These are phyloP conservation scores for Theretra japonica DNA, from an alignment of 2,888 invertebrate genomes.

Conservation along the genomic window DNA sequence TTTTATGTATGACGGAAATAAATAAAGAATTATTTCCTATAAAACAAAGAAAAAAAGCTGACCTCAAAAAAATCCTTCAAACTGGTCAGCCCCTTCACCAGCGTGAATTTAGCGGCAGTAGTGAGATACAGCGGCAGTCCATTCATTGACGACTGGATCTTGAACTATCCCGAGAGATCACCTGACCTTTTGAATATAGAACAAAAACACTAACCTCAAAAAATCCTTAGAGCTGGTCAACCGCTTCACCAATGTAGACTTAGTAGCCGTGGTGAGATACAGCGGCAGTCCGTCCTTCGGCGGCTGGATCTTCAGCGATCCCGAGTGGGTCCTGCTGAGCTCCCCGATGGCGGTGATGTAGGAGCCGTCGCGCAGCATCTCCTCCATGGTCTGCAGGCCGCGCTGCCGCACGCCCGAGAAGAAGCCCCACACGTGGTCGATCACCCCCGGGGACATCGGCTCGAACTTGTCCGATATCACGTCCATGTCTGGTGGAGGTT, in stretches of 20 bases:
- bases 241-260: slow-evolving; percentile 89
- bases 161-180: too few species aligned
- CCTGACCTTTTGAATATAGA: too few species aligned
- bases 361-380: slow-evolving; percentile 92
- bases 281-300: slow-evolving; percentile 89
- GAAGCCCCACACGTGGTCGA: slow-evolving; percentile 93
- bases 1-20: too few species aligned
- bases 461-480: slow-evolving; percentile 93
- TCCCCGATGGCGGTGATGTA: slow-evolving; percentile 92
- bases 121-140: slow-evolving; percentile 90
- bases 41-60: slow-evolving; percentile 27
- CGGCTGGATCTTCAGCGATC: slow-evolving; percentile 88
- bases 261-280: slow-evolving; percentile 92
- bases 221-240: slow-evolving; percentile 89
- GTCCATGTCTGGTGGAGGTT: slow-evolving; percentile 87
- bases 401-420: slow-evolving; percentile 92
- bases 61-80: slow-evolving; percentile 89
- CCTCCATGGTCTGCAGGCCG: slow-evolving; percentile 94
- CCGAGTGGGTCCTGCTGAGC: slow-evolving; percentile 86
- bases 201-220: slow-evolving; percentile 81
- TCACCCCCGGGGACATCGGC: slow-evolving; percentile 89
- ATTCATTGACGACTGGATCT: too few species aligned
- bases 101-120: slow-evolving; percentile 89
- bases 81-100: slow-evolving; percentile 89
- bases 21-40: too few species aligned